These are phyloP conservation scores for Oreochromis grahami DNA, from an alignment of 2,797 vertebrate genomes.

Conservation along the genomic window DNA sequence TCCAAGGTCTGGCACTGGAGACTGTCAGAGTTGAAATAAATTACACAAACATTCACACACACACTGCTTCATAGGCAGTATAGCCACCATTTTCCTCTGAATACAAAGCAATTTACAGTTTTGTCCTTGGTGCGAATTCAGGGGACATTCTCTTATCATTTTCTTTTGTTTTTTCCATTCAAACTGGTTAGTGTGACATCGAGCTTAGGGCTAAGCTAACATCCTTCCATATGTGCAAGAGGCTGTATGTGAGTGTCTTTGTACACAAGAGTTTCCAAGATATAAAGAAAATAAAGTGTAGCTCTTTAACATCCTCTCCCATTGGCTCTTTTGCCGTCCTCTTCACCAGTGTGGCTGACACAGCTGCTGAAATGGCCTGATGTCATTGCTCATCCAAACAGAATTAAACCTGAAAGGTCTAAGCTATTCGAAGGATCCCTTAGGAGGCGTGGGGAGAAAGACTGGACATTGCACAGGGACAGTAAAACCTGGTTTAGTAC, in stretches of 20 bases:
- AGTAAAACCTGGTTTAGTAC: slow-evolving; percentile 47
- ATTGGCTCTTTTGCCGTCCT: slow-evolving; percentile 32
- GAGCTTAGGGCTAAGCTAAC: neutral
- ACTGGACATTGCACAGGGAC: slow-evolving; percentile 32
- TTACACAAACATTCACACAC: slow-evolving; percentile 7
- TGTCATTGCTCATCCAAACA: slow-evolving; percentile 60
- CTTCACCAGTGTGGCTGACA: slow-evolving; percentile 37
- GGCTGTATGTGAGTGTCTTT: neutral
- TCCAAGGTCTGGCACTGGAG: slow-evolving; percentile 26
- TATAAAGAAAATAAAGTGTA: slow-evolving; percentile 39
- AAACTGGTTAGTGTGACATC: slow-evolving; percentile 9
- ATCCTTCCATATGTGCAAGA: neutral
- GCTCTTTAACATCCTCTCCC: slow-evolving; percentile 52
- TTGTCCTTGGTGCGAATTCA: slow-evolving; percentile 42
- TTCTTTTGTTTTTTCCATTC: neutral
- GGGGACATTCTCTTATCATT: slow-evolving; percentile 13
- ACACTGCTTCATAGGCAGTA: neutral
- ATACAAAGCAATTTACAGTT: slow-evolving; percentile 40
- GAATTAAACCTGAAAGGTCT: slow-evolving; percentile 65
- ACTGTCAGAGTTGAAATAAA: slow-evolving; percentile 32
- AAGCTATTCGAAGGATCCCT: slow-evolving; percentile 35
- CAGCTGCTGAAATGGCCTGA: slow-evolving; percentile 47
- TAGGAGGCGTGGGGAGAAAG: slow-evolving; percentile 43
- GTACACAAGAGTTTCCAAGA: neutral
- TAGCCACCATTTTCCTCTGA: slow-evolving; percentile 11